Base-by-base conservation (phyloP, 2,888 invertebrate species). In the Mythimna vitellina region DNA sequence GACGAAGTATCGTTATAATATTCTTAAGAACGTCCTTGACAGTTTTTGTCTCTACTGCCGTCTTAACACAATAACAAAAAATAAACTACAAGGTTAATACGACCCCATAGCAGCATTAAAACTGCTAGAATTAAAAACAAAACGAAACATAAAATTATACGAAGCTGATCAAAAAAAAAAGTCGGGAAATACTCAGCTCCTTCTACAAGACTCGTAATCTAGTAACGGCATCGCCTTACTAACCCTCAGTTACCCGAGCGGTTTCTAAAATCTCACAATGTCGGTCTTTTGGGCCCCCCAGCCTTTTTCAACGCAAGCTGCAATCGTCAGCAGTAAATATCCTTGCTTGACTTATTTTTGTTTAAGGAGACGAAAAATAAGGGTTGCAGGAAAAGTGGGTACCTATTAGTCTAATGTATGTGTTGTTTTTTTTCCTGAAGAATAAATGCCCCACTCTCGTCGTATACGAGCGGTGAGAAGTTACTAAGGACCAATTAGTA, bases 211-310 rank as follows among this genome's bases (percentile, higher is more conserved):
- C 74, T 81, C 80, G 73, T 79, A 76, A 78, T 76, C 79, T 75
- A 81, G 80, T 79, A 83, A 87, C 73, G 76, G 77, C 81, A 73
- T 83, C 73, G 75, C 78, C 78, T 83, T 80, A 83, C 80, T 84
- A 89, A 90, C 89, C 91, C 88, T 85, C 81, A 68, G 75, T 62
- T 71, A 67, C 67, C 79, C 56, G 81, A 86, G 86, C 83, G 88
- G 86, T 90, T 90, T 86, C 87, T 84, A 81, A 90, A 92, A 89
- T 89, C 90, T 89, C 87, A 89, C 87, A 84, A 85, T 76, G 81
- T 76, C 77, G 72, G 87, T 86, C 81, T 86, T 88, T 86, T 80
- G 67, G 74, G 69, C 83, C 86, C 82, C 72, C 17, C 58, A 80
- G 80, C 82, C 75, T 62, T 72, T 73, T 74, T 61, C 64, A 8